Evolutionary conservation across 2,888 invertebrate genomes (phyloP).

Genomic region (Coleophora deauratella): DNA sequence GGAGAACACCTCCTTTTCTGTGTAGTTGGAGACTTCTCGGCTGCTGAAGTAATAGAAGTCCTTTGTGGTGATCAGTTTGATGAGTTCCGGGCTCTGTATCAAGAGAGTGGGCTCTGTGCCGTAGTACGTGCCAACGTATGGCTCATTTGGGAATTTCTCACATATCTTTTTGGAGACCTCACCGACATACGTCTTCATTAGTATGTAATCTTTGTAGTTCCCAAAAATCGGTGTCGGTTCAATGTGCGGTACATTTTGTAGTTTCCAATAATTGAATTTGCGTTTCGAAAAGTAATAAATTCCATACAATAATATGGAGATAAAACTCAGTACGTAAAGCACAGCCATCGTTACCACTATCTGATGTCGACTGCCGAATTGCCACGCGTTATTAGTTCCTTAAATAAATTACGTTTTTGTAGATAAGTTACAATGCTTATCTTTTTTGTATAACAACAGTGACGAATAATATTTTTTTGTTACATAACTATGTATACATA

Average conservation of each 20-base stretch:
- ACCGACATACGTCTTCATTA: constrained; percentile 15
- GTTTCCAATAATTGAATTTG: constrained; percentile 26
- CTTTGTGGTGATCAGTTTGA: constrained; percentile 31
- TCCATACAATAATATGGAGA: background rate
- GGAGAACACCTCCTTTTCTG: constrained; percentile 25
- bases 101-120: constrained; percentile 28
- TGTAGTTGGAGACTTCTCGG: constrained; percentile 32
- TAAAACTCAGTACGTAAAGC: background rate
- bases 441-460: no score
- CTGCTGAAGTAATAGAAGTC: constrained; percentile 38
- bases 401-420: background rate
- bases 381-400: background rate
- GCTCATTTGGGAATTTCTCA: constrained; percentile 21
- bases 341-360: background rate
- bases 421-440: no score
- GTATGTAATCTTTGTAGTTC: constrained; percentile 23
- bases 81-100: constrained; percentile 29
- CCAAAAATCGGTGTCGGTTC: constrained; percentile 24
- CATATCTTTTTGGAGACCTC: constrained; percentile 19
- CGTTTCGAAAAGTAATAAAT: constrained; percentile 4
- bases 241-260: constrained; percentile 19
- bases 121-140: constrained; percentile 27
- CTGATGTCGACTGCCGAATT: background rate
- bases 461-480: no score
- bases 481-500: no score